Evolutionary conservation across 1,140 invertebrate genomes (phyloP).

Genomic region (Plodia interpunctella): DNA sequence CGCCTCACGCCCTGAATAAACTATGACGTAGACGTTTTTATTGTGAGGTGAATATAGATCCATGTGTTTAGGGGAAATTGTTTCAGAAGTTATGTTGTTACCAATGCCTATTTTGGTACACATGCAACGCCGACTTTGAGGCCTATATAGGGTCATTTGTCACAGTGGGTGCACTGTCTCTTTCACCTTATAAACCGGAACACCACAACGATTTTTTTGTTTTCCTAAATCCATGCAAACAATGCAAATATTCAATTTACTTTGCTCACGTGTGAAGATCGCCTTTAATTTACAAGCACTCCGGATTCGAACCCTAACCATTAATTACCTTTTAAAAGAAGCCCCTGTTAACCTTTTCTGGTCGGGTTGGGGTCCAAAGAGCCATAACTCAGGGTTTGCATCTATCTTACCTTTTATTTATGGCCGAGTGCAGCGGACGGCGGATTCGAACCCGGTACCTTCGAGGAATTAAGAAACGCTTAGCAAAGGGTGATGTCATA

Average conservation of each 20-base stretch:
- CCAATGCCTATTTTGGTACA: no score
- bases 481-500: slow-evolving; percentile 5
- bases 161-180: no score
- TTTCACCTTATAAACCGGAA: no score
- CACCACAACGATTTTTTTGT: no score
- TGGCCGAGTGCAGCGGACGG: slow-evolving; percentile 2
- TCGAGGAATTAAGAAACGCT: slow-evolving; percentile 12
- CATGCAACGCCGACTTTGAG: no score
- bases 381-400: slow-evolving; percentile 12
- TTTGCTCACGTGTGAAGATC: neutral
- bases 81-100: no score
- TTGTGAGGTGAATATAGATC: no score
- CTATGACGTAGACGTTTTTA: no score
- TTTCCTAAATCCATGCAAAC: no score
- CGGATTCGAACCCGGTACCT: slow-evolving; percentile 1
- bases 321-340: slow-evolving; percentile 10
- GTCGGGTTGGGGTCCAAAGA: neutral
- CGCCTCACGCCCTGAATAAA: neutral
- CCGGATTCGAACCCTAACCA: neutral
- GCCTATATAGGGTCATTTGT: no score
- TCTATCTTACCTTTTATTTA: slow-evolving; percentile 13
- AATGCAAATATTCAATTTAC: neutral
- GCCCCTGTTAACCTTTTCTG: slow-evolving; percentile 5
- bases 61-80: no score
- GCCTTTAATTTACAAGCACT: neutral